Conservation (phyloP, 2,797 vertebrate genomes). For the Amblyraja radiata region DNA sequence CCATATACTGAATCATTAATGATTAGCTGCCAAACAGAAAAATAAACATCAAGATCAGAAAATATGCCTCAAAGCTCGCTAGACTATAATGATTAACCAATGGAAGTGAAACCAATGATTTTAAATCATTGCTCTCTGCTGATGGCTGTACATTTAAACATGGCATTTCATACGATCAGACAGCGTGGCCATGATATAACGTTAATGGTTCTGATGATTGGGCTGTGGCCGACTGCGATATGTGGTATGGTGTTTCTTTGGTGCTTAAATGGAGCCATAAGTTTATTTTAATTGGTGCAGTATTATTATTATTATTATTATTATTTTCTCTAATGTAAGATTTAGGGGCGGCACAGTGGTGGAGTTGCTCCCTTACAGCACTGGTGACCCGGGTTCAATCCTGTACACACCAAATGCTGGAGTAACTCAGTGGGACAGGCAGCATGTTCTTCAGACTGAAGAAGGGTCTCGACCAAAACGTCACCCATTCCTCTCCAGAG, state of each 20-base stretch:
- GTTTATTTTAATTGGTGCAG: background rate
- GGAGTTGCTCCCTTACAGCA: too few relatives aligned
- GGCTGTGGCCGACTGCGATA: background rate
- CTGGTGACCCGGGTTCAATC: too few relatives aligned
- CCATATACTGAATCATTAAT: background rate
- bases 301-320: too few relatives aligned
- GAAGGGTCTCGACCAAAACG: too few relatives aligned
- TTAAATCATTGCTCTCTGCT: background rate
- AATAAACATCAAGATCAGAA: constrained; percentile 10
- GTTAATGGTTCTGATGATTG: background rate
- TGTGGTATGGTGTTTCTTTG: background rate
- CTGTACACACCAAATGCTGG: too few relatives aligned
- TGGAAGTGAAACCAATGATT: background rate
- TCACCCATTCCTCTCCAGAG: too few relatives aligned
- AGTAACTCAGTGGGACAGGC: too few relatives aligned
- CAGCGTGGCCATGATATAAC: background rate
- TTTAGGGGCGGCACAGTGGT: background rate
- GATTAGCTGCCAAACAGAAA: background rate
- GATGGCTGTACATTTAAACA: background rate
- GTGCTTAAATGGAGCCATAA: background rate
- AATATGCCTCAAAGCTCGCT: background rate
- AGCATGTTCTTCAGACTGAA: too few relatives aligned
- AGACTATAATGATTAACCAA: background rate
- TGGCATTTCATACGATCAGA: background rate
- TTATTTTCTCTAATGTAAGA: background rate